Conservation (phyloP, 2,888 invertebrate species). For the Candidula unifasciata region DNA sequence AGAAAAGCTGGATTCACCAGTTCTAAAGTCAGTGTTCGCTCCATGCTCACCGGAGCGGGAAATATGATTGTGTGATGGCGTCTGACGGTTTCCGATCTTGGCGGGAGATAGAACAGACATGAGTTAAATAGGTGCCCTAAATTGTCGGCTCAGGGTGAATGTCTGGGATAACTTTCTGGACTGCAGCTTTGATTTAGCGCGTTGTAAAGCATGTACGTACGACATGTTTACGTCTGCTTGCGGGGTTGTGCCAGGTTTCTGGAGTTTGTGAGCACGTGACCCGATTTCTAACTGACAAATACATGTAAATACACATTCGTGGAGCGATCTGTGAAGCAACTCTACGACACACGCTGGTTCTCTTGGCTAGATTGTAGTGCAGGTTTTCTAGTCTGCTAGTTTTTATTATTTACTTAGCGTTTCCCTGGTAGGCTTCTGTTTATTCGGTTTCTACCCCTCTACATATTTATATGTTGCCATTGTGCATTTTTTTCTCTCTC, state of each 20-base stretch:
- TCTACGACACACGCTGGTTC: neutral
- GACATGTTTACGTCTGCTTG: too few relatives aligned
- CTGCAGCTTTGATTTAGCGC: too few relatives aligned
- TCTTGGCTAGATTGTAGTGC: neutral
- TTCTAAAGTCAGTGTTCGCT: neutral
- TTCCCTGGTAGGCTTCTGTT: neutral
- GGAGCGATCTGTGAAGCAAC: neutral
- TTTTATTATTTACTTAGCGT: neutral
- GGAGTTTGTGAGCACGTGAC: neutral
- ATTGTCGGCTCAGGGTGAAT: neutral
- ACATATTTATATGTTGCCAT: too few relatives aligned
- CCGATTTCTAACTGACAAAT: neutral
- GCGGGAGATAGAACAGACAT: neutral
- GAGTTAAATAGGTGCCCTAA: constrained; percentile 21
- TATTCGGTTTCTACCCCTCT: neutral
- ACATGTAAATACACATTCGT: neutral
- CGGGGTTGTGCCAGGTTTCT: neutral
- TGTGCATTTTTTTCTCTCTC: too few relatives aligned
- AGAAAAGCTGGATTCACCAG: neutral
- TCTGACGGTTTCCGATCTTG: neutral
- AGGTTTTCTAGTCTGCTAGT: neutral
- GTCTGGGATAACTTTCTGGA: neutral
- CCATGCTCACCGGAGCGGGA: constrained; percentile 26
- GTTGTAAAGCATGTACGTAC: too few relatives aligned
- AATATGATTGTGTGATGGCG: constrained; percentile 22